Evolutionary conservation across 2,113 vertebrate genomes (phyloP), one percentile per base, ranked within the genome.

Genomic region (Leptodactylus fuscus): DNA sequence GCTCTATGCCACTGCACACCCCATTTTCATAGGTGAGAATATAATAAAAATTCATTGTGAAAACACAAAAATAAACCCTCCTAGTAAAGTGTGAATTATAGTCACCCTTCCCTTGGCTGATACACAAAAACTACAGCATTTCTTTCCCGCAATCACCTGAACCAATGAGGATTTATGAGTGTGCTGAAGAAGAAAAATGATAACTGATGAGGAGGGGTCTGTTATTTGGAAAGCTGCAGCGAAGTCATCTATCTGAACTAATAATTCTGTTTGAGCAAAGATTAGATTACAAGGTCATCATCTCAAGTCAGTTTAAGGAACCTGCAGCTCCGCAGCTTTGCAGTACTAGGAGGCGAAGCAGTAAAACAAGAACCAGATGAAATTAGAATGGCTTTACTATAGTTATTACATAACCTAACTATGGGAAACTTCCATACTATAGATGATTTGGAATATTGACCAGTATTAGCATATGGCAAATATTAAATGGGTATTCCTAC

Each of bases 131-230:
- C 58, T 48, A 29, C 22, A 27, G 36, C 4, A 41, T 46, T 65
- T 81, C 78, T 55, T 65, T 32, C 8, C 41, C 46, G 53, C 78
- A 60, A 44, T 41, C 36, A 44, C 4, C 55, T 46, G 55, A 20
- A 81, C 38, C 78, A 81, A 81, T 62, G 78, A 81, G 41, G 58
- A 62, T 65, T 62, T 81, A 62, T 62, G 78, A 53, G 78, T 12
- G 22, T 29, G 16, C 38, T 48, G 38, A 32, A 58, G 24, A 81
- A 32, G 55, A 38, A 32, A 65, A 48, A 65, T 48, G n/a, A 81
- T 81, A 65, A 48, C 32, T 48, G 41, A 81, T 65, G 41, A 81
- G 58, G n/a, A 81, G 55, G 58, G 58, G 55, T 27, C 58, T 48
- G 36, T 13, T 81, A 48, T 62, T 65, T 65, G 58, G 76, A 79